Percentiles rank a stretch among this genome's conserved stretches.
phyloP scores from a whole-genome alignment of 53 echinoderm and acorn worm species.

The Hippasteria phrygiana region DNA sequence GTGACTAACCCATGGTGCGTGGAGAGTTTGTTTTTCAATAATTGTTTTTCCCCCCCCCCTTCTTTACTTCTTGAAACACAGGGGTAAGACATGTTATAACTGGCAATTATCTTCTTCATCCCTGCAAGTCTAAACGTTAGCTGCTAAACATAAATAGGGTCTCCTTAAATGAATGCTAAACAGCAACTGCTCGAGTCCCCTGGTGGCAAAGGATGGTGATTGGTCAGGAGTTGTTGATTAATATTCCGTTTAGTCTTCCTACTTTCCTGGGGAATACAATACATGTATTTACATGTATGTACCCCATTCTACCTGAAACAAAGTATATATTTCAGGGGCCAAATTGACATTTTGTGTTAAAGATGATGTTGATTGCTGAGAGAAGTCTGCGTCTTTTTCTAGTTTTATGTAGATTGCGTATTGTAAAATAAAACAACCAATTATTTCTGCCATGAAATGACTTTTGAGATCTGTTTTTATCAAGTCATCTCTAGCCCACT shows the following conservation, averaged over 20 bases:
- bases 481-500: no score
- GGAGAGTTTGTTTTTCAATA: slow-evolving; percentile 1
- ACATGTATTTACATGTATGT: no score
- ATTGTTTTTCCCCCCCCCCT: slow-evolving; percentile 17
- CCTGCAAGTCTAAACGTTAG: slow-evolving; percentile 88
- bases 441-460: no score
- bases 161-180: slow-evolving; percentile 5
- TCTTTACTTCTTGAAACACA: slow-evolving; percentile 61
- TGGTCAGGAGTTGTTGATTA: not conserved
- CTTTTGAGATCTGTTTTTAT: no score
- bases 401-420: no score
- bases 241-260: not conserved
- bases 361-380: no score
- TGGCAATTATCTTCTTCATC: slow-evolving; percentile 63
- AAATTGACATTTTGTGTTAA: no score
- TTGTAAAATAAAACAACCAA: no score
- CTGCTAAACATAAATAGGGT: slow-evolving; percentile 31
- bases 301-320: no score
- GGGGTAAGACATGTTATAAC: slow-evolving; percentile 73
- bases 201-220: slow-evolving; percentile 16
- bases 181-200: not conserved
- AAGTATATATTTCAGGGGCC: no score
- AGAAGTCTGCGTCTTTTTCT: no score
- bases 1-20: slow-evolving; percentile 3
- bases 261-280: not conserved